Evolutionary conservation across 2,888 invertebrate species (phyloP).

Genomic region (Drosophila melanocephala): DNA sequence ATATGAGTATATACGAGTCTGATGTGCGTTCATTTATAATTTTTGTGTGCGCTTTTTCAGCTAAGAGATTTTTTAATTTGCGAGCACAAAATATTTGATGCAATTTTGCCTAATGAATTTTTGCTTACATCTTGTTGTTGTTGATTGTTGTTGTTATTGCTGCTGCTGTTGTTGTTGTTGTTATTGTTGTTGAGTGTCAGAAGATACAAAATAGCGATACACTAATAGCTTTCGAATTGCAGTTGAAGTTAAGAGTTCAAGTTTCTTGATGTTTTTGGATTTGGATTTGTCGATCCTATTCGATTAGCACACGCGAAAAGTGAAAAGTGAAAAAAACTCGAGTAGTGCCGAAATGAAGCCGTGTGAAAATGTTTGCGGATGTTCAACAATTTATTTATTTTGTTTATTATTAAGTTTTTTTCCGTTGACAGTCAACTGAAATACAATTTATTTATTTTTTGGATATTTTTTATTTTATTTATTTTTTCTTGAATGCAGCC

Average conservation of each 20-base stretch:
- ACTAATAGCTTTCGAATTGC: constrained; percentile 39
- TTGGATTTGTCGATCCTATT: constrained; percentile 27
- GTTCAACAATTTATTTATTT: constrained; percentile 13
- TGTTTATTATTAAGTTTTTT: constrained; percentile 5
- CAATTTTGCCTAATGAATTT: constrained; percentile 37
- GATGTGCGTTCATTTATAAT: constrained; percentile 38
- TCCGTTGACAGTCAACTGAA: constrained; percentile 4
- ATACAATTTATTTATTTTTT: neutral
- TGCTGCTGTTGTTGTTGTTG: constrained; percentile 27
- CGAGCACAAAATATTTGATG: constrained; percentile 61
- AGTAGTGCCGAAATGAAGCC: constrained; percentile 33
- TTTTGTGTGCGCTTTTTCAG: constrained; percentile 24
- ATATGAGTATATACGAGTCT: constrained; percentile 24
- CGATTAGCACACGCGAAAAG: constrained; percentile 39
- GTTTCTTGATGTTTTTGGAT: constrained; percentile 1
- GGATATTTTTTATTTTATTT: neutral
- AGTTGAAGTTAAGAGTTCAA: constrained; percentile 30
- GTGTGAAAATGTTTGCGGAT: constrained; percentile 39
- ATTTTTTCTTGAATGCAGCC: constrained; percentile 25
- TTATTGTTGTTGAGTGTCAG: constrained; percentile 32
- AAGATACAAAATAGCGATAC: constrained; percentile 50
- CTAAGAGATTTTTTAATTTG: constrained; percentile 27
- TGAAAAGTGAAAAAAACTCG: constrained; percentile 38
- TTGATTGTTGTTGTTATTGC: constrained; percentile 14
- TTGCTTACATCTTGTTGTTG: constrained; percentile 63